Conservation (phyloP, 2,113 vertebrate genomes). For the Lycocorax pyrrhopterus region DNA sequence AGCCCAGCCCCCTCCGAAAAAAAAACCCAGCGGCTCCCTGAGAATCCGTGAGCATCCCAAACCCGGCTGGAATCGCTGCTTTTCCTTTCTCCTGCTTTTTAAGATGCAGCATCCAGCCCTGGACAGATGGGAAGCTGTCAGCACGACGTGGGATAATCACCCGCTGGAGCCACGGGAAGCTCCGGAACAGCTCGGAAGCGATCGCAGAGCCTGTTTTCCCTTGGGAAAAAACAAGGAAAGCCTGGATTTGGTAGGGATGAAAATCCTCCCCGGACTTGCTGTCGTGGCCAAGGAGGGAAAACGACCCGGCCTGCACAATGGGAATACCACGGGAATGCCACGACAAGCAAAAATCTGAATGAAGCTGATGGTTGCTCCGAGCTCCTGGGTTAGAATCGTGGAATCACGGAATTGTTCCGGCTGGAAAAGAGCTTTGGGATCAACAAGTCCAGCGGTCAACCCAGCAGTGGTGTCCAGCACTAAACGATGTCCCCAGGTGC, state of each 20-base stretch:
- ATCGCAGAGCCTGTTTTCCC: background rate
- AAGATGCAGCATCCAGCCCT: background rate
- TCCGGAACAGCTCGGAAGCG: background rate
- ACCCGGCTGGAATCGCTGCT: background rate
- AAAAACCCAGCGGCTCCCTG: background rate
- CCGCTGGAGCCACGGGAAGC: background rate
- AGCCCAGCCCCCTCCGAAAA: background rate
- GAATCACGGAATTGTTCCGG: background rate
- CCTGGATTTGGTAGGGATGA: background rate
- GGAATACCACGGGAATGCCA: no score
- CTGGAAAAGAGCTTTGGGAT: background rate
- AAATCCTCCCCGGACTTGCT: background rate
- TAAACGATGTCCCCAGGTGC: no score
- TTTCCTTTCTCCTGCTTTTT: background rate
- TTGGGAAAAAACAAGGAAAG: background rate
- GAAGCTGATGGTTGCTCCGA: background rate
- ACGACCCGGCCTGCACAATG: background rate
- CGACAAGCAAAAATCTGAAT: background rate
- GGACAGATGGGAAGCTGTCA: constrained; percentile 49
- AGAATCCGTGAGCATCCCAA: background rate
- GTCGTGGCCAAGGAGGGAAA: background rate
- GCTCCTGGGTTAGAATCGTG: background rate
- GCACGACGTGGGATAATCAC: background rate
- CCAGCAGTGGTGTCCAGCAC: no score
- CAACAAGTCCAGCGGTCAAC: background rate